phyloP scores from a whole-genome alignment of 2,113 vertebrate species.

The Melanostigma gelatinosum region DNA sequence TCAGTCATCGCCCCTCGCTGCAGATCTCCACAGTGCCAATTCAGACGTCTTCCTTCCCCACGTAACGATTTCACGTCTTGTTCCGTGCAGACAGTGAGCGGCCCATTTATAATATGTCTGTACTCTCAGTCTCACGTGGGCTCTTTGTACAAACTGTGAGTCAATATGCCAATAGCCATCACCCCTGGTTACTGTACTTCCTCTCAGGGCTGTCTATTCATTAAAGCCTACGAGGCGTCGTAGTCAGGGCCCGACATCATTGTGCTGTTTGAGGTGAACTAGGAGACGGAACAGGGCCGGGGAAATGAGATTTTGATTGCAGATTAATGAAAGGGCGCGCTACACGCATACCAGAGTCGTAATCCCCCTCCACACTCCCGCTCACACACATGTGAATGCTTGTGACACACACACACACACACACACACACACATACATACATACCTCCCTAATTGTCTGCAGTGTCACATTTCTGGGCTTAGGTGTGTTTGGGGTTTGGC shows the following conservation, averaged over 20 bases:
- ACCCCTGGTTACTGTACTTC: conserved; percentile 63
- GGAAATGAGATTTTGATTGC: conserved; percentile 58
- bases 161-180: conserved; percentile 72
- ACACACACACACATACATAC: conserved; percentile 6
- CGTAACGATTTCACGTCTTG: conserved; percentile 67
- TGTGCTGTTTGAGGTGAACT: conserved; percentile 7
- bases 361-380: conserved; percentile 35
- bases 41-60: conserved; percentile 36
- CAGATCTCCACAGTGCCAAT: conserved; percentile 12
- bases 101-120: conserved; percentile 55
- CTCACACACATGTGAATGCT: conserved; percentile 53
- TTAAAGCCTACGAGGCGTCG: conserved; percentile 28
- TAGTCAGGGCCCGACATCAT: conserved; percentile 36
- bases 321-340: conserved; percentile 57
- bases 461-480: conserved; percentile 81
- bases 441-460: conserved; percentile 69
- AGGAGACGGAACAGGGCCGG: conserved; percentile 17
- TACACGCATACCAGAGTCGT: conserved; percentile 60
- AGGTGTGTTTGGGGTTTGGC: conserved; percentile 56
- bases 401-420: conserved; percentile 45
- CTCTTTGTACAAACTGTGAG: conserved; percentile 57
- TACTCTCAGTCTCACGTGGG: conserved; percentile 33
- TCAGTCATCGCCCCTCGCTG: conserved; percentile 24
- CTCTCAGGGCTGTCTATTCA: conserved; percentile 49
- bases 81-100: conserved; percentile 55